These are phyloP conservation scores for Dryococelus australis DNA, from an alignment of 2,888 invertebrate species.

Conservation along the genomic window DNA sequence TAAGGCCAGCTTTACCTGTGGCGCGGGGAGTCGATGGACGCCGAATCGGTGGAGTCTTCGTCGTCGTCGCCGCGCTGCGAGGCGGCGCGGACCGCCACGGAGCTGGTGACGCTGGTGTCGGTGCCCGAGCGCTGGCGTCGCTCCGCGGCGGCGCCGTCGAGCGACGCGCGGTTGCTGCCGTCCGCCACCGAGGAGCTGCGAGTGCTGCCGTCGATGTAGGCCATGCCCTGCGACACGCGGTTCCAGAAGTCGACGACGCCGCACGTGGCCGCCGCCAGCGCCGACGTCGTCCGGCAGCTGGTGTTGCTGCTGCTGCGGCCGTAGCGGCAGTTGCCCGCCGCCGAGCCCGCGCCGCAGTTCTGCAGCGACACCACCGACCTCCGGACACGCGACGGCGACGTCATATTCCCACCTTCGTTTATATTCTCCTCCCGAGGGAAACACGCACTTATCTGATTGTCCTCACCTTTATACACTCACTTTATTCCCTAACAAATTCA, in stretches of 20 bases:
- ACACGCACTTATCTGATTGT: background rate
- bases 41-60: too few relatives aligned
- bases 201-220: slow-evolving; percentile 52
- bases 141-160: background rate
- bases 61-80: too few relatives aligned
- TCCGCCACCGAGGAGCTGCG: slow-evolving; percentile 41
- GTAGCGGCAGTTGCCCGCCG: slow-evolving; percentile 21
- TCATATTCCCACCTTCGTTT: slow-evolving; percentile 26
- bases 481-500: background rate
- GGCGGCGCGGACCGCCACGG: background rate
- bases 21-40: too few relatives aligned
- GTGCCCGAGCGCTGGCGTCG: background rate
- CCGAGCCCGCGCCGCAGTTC: slow-evolving; percentile 31
- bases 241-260: slow-evolving; percentile 51
- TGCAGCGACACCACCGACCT: slow-evolving; percentile 39
- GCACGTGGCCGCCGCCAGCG: slow-evolving; percentile 38
- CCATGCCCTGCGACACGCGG: slow-evolving; percentile 51
- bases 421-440: too few relatives aligned
- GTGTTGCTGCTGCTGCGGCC: slow-evolving; percentile 39
- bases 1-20: too few relatives aligned
- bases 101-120: background rate
- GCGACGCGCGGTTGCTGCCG: slow-evolving; percentile 39
- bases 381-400: slow-evolving; percentile 34
- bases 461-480: background rate
- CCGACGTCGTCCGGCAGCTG: slow-evolving; percentile 35